Evolutionary conservation across 2,797 vertebrate species (phyloP).

Genomic region (Spatula versicolor): DNA sequence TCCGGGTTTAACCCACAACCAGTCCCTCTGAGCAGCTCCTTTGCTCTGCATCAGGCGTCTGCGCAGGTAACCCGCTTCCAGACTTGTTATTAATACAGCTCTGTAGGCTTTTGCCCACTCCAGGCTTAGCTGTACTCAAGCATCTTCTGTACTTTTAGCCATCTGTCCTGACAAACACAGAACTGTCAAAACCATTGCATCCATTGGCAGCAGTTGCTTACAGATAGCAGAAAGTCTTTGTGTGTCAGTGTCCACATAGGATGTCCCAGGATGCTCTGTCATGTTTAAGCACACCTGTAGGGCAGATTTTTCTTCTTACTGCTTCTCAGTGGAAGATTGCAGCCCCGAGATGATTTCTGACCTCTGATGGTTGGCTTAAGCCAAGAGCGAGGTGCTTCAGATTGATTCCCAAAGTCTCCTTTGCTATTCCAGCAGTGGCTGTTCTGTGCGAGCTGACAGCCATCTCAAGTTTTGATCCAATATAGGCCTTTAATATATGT

Average conservation of each 20-base stretch:
- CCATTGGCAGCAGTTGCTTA: neutral
- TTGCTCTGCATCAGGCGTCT: rapidly evolving
- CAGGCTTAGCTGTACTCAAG: neutral
- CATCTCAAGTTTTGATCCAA: neutral
- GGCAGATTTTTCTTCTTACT: neutral
- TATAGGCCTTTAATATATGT: neutral
- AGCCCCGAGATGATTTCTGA: neutral
- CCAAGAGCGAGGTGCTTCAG: neutral
- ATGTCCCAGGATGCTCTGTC: neutral
- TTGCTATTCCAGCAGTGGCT: neutral
- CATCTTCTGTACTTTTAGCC: neutral
- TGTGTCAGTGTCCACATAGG: rapidly evolving
- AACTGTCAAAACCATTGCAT: neutral
- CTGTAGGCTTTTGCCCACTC: neutral
- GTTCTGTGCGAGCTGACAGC: neutral
- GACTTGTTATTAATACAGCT: rapidly evolving
- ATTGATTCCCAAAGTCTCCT: neutral
- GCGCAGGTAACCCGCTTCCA: neutral
- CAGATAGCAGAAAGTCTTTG: neutral
- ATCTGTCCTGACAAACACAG: neutral
- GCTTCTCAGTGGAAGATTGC: neutral
- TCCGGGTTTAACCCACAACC: rapidly evolving
- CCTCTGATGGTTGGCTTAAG: neutral
- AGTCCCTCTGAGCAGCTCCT: neutral
- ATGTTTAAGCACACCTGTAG: neutral